These are phyloP conservation scores for Harpegnathos saltator DNA, from an alignment of 1,140 invertebrate species.

Conservation along the genomic window DNA sequence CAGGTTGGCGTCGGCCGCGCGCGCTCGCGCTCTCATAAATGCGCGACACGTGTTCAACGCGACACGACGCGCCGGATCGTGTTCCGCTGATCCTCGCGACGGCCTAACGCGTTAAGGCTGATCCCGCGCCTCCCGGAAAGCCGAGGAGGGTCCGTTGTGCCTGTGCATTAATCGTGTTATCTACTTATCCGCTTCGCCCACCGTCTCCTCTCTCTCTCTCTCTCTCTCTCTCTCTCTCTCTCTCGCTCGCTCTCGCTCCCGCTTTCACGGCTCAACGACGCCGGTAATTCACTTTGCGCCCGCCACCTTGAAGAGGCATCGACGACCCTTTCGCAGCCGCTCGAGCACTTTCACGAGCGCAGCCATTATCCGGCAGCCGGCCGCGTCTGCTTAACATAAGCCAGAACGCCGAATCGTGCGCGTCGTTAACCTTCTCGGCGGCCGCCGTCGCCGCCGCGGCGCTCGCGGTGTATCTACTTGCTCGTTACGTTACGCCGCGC, in stretches of 20 bases:
- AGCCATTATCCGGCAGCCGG: constrained; percentile 63
- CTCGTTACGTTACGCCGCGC: not conserved
- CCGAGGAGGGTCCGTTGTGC: constrained; percentile 43
- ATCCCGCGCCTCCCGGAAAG: constrained; percentile 14
- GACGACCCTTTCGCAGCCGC: constrained; percentile 61
- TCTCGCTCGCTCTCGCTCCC: constrained; percentile 8
- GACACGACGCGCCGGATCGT: too few relatives aligned
- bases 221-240: constrained; percentile 19
- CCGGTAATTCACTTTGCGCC: constrained; percentile 71
- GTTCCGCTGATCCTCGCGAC: constrained; percentile 10
- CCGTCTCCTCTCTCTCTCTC: not conserved
- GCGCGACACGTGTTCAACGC: too few relatives aligned
- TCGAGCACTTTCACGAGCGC: constrained; percentile 54
- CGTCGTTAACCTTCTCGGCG: constrained; percentile 25
- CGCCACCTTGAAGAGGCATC: constrained; percentile 56
- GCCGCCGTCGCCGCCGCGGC: constrained; percentile 16
- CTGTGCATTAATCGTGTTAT: constrained; percentile 72
- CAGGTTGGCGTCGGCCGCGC: too few relatives aligned
- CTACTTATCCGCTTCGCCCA: constrained; percentile 63
- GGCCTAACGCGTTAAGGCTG: constrained; percentile 11
- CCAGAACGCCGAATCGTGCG: constrained; percentile 28
- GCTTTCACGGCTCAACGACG: constrained; percentile 66
- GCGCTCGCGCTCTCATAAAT: too few relatives aligned
- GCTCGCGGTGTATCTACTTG: not conserved
- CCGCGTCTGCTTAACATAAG: constrained; percentile 57